These are phyloP conservation scores for Drosophila subquinaria DNA, from an alignment of 2,888 invertebrate genomes.

Conservation along the genomic window DNA sequence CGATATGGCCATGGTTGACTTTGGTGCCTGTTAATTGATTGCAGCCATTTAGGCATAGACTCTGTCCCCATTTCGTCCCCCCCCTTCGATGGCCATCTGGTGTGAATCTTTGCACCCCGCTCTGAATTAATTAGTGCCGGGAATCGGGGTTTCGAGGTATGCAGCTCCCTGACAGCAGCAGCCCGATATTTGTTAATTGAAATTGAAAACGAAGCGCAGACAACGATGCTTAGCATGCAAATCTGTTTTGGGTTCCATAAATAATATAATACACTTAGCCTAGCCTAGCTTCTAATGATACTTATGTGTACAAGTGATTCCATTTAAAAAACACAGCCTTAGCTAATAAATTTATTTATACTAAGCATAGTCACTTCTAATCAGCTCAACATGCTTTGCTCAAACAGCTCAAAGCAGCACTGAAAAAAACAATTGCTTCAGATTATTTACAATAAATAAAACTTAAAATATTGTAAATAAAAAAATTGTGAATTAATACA, in stretches of 20 bases:
- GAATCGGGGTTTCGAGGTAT: slow-evolving; percentile 1
- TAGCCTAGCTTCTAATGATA: not conserved
- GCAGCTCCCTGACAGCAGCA: slow-evolving; percentile 6
- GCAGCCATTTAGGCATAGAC: slow-evolving; percentile 68
- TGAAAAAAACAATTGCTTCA: not conserved
- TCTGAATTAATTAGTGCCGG: slow-evolving; percentile 68
- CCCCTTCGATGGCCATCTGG: slow-evolving; percentile 29
- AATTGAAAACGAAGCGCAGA: slow-evolving; percentile 33
- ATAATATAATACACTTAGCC: not conserved
- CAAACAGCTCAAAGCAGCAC: not conserved
- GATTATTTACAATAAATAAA: too few relatives aligned
- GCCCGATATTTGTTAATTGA: slow-evolving; percentile 53
- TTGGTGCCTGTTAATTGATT: slow-evolving; percentile 78
- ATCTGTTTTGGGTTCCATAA: slow-evolving; percentile 3
- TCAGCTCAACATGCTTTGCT: not conserved
- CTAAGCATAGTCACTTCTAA: not conserved
- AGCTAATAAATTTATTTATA: not conserved
- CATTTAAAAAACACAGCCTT: not conserved
- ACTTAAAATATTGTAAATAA: too few relatives aligned
- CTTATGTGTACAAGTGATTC: not conserved
- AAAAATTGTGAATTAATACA: too few relatives aligned
- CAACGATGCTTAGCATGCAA: not conserved
- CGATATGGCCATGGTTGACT: slow-evolving; percentile 68
- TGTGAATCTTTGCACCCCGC: slow-evolving; percentile 72
- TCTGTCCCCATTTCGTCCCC: slow-evolving; percentile 14